Conservation (phyloP, 2,797 vertebrate genomes). For the Scleropages formosus region DNA sequence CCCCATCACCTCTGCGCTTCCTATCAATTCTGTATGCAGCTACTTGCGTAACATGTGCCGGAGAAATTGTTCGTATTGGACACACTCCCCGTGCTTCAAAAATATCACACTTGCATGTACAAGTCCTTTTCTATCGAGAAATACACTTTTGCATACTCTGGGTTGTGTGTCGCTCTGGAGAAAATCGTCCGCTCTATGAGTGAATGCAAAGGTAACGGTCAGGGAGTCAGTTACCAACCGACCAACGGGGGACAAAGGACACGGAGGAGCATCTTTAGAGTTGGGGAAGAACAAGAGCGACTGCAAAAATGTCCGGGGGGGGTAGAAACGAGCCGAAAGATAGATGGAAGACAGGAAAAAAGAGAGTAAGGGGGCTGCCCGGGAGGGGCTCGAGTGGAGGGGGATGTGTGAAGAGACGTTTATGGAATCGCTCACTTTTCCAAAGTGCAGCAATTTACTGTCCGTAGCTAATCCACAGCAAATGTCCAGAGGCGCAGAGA, state of each 20-base stretch:
- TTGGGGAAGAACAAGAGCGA: conserved; percentile 1
- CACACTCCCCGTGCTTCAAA: too few relatives aligned
- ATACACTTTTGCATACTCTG: too few relatives aligned
- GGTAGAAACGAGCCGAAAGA: not conserved
- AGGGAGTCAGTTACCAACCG: conserved; percentile 21
- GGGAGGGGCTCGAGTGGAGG: conserved; percentile 24
- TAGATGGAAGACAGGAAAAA: conserved; percentile 26
- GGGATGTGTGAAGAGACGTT: conserved; percentile 62
- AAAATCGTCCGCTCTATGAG: not conserved
- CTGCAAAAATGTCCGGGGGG: not conserved
- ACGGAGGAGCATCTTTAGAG: conserved; percentile 53
- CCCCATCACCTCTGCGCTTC: too few relatives aligned
- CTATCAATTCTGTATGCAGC: too few relatives aligned
- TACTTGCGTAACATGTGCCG: too few relatives aligned
- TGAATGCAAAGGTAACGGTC: not conserved
- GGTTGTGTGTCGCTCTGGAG: too few relatives aligned
- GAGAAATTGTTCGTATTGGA: too few relatives aligned
- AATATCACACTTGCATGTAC: not conserved
- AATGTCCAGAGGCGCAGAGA: conserved; percentile 63
- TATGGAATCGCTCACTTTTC: conserved; percentile 67
- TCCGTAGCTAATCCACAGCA: conserved; percentile 75
- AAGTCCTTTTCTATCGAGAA: not conserved
- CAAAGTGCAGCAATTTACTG: conserved; percentile 70
- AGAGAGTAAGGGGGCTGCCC: not conserved
- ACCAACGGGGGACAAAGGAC: conserved; percentile 57